A percentile compares a stretch with the other conserved stretches of the same genome.
These are phyloP conservation scores for Leptinotarsa tumamoca DNA, from an alignment of 2,888 invertebrate genomes.

Conservation along the genomic window DNA sequence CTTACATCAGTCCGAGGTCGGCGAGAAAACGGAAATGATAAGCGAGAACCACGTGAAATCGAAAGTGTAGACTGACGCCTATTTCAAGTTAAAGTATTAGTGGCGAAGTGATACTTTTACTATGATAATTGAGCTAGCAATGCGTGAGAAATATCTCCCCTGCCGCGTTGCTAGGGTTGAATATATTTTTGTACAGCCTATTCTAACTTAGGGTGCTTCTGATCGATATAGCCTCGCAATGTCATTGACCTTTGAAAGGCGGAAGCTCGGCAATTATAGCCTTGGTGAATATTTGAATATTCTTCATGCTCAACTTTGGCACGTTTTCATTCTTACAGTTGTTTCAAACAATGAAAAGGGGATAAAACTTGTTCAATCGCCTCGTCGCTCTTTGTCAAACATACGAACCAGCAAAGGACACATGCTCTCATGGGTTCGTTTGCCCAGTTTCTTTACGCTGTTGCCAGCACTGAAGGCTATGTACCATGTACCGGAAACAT, in stretches of 20 bases:
- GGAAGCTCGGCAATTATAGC: not conserved
- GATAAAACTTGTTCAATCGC: not conserved
- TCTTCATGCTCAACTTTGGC: not conserved
- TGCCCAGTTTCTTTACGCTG: constrained; percentile 23
- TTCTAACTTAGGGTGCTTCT: constrained; percentile 34
- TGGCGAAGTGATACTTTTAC: constrained; percentile 3
- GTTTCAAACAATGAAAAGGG: constrained; percentile 7
- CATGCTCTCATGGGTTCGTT: constrained; percentile 29
- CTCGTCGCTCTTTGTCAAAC: constrained; percentile 21
- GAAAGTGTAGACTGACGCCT: not conserved
- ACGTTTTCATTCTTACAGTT: not conserved
- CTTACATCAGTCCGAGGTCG: not conserved
- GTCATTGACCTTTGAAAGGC: constrained; percentile 39
- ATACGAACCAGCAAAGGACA: constrained; percentile 22
- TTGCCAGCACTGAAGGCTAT: constrained; percentile 18
- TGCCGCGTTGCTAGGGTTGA: constrained; percentile 24
- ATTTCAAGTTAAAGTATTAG: not conserved
- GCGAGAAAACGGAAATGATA: constrained; percentile 49
- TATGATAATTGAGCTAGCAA: not conserved
- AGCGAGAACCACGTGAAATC: not conserved
- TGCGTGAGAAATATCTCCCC: not conserved
- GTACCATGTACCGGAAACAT: constrained; percentile 3
- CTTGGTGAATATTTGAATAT: constrained; percentile 11
- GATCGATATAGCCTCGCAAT: constrained; percentile 37
- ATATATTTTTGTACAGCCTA: constrained; percentile 42